Percentiles rank a stretch among this genome's conserved stretches.
phyloP scores from a whole-genome alignment of 2,797 vertebrate genomes.

The Octomys mimax region DNA sequence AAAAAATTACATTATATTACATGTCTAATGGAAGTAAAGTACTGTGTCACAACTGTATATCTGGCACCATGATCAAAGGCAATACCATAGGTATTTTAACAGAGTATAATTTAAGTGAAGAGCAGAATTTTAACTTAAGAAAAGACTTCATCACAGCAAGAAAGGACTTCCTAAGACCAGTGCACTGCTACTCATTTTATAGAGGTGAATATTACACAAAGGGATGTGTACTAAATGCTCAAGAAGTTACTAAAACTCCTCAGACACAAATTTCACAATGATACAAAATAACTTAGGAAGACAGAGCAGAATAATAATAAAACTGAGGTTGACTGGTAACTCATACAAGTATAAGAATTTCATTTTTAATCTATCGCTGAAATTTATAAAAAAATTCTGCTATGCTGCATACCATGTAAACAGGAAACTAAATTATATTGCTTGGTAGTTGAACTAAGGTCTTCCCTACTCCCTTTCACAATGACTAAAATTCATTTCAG shows the following conservation, averaged over 20 bases:
- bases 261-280: neutral
- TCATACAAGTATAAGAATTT: neutral
- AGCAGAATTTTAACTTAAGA: neutral
- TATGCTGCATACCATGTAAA: neutral
- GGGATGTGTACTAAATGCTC: neutral
- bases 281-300: neutral
- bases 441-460: neutral
- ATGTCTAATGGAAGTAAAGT: neutral
- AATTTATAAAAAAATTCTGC: constrained; percentile 24
- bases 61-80: neutral
- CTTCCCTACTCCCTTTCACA: neutral
- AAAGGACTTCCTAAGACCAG: neutral
- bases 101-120: neutral
- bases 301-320: neutral
- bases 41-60: neutral
- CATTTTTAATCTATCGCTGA: neutral
- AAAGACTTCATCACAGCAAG: neutral
- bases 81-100: neutral
- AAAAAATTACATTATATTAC: neutral
- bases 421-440: neutral
- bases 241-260: neutral
- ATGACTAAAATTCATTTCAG: constrained; percentile 7
- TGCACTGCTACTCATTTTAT: neutral
- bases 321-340: neutral
- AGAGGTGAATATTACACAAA: neutral